Percentiles rank a stretch among this genome's conserved stretches.
phyloP scores from a whole-genome alignment of 1,140 invertebrate genomes.

The Babylonia areolata region DNA sequence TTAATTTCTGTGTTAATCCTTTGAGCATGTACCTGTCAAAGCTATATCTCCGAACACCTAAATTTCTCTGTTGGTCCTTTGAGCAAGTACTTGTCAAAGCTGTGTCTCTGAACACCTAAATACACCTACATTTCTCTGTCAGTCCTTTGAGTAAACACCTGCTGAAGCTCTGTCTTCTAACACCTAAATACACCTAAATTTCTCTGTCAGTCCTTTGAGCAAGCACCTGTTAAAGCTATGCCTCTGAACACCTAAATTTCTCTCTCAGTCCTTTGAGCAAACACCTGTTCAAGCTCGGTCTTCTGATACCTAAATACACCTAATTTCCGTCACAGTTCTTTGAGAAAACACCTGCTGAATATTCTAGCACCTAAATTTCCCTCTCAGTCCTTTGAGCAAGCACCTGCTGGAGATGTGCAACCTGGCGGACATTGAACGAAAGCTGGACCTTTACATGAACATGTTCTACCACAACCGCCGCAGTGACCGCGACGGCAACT shows the following conservation, averaged over 20 bases:
- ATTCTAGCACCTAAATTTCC: neutral
- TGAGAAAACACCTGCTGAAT: neutral
- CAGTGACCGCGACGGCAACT: slow-evolving; percentile 66
- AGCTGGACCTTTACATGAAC: slow-evolving; percentile 69
- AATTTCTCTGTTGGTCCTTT: slow-evolving; percentile 58
- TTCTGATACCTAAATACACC: slow-evolving; percentile 47
- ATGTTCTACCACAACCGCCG: slow-evolving; percentile 72
- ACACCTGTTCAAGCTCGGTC: slow-evolving; percentile 65
- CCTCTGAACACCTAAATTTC: too few relatives aligned
- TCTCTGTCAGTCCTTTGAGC: too few relatives aligned
- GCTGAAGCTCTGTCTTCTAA: slow-evolving; percentile 41
- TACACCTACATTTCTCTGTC: too few relatives aligned
- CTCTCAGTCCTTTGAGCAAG: slow-evolving; percentile 64
- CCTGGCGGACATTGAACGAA: slow-evolving; percentile 71
- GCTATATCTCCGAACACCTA: too few relatives aligned
- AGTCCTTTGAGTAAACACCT: neutral
- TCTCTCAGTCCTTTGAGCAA: slow-evolving; percentile 62
- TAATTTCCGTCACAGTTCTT: neutral
- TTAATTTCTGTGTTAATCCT: too few relatives aligned
- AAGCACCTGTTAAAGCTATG: too few relatives aligned
- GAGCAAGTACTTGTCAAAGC: slow-evolving; percentile 65
- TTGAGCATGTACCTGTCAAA: too few relatives aligned
- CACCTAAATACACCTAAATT: neutral
- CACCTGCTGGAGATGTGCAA: slow-evolving; percentile 67
- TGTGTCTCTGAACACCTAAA: slow-evolving; percentile 54